A percentile compares a stretch with the other conserved stretches of the same genome.
Evolutionary conservation across 2,797 vertebrate genomes (phyloP).

Genomic region (Novumbra hubbsi): DNA sequence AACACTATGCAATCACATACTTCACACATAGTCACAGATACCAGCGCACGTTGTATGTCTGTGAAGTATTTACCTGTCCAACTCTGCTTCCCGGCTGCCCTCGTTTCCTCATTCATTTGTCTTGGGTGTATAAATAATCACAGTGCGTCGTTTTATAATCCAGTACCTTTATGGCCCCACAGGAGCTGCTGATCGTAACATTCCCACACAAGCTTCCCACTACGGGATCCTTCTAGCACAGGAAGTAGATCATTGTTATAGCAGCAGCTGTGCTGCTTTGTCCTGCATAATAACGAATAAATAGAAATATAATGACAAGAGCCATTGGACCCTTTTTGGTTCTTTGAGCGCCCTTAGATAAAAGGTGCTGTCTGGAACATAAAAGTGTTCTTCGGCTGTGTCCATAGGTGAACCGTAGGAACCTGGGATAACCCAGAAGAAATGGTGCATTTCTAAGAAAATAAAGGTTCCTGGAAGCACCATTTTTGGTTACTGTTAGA

Average conservation of each 20-base stretch:
- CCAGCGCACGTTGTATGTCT: conserved; percentile 46
- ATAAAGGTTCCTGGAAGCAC: too few species aligned
- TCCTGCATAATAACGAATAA: neutral
- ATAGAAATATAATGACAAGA: too few species aligned
- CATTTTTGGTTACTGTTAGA: too few species aligned
- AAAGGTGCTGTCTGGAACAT: too few species aligned
- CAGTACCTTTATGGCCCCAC: neutral
- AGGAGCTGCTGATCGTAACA: neutral
- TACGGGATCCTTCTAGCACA: neutral
- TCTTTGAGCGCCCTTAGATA: too few species aligned
- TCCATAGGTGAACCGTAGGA: too few species aligned
- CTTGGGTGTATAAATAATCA: conserved; percentile 61
- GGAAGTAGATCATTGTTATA: neutral
- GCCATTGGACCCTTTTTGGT: too few species aligned
- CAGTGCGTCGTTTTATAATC: neutral
- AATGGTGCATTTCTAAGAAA: too few species aligned
- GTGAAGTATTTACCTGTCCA: conserved; percentile 56
- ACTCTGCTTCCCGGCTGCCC: conserved; percentile 54
- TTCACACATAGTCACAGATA: neutral
- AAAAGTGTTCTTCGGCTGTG: too few species aligned
- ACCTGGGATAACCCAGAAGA: too few species aligned
- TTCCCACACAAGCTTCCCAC: neutral
- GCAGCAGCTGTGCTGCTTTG: neutral
- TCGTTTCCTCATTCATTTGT: conserved; percentile 59
- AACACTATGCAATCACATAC: neutral